phyloP scores from a whole-genome alignment of 2,113 vertebrate genomes.

The Thalassarche chlororhynchos region DNA sequence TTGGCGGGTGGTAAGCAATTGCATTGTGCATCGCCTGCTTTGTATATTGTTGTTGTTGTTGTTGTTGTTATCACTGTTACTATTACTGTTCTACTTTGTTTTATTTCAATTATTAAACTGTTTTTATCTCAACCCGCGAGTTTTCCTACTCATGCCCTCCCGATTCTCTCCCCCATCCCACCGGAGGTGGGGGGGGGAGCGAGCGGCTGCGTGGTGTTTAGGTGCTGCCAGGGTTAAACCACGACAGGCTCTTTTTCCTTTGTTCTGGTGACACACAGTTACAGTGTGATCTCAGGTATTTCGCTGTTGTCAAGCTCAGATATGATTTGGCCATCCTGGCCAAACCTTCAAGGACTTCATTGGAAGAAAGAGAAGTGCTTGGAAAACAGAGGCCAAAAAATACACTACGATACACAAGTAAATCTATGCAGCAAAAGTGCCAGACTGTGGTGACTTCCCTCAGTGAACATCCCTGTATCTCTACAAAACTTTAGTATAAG shows the following conservation, averaged over 20 bases:
- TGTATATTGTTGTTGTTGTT: no score
- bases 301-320: neutral
- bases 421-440: neutral
- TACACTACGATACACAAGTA: neutral
- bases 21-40: no score
- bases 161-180: no score
- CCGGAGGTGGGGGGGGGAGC: no score
- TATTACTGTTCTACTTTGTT: no score
- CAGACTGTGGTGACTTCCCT: neutral
- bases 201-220: no score
- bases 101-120: no score
- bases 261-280: neutral
- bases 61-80: no score
- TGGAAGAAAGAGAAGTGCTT: neutral
- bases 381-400: neutral
- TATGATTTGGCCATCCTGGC: neutral
- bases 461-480: neutral
- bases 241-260: neutral
- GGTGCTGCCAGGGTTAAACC: no score
- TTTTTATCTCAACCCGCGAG: no score
- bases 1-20: no score
- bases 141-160: no score
- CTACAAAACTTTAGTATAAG: neutral
- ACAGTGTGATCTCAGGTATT: neutral
- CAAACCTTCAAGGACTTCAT: neutral